Evolutionary conservation across 2,113 vertebrate species (phyloP), one percentile per base, ranked within the genome.

Genomic region (Thunnus thynnus): DNA sequence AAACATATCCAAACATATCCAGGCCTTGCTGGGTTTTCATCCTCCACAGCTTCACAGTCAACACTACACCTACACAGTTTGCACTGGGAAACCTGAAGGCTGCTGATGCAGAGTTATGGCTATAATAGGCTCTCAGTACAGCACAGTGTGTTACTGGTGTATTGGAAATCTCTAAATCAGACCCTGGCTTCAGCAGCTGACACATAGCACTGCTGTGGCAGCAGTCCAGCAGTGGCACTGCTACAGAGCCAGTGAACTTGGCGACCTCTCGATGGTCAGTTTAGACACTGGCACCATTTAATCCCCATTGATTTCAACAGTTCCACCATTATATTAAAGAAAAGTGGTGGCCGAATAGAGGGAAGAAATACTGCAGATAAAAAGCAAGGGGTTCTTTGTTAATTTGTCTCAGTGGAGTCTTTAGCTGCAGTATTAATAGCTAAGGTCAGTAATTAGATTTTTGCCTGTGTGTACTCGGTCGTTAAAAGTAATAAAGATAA

Each of bases 111-210:
- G 80, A 84, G n/a, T 27, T 62, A 25, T 52, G 86, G 68, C 68
- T 36, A 60, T 14, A 41, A 57, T 13, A 10, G 80, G 2, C 58
- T 69, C 62, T 52, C 61, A n/a, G 71, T 14, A 30, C 20, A 51
- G 72, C 72, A 46, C 71, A 16, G 62, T 46, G 82, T 62, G 72
- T 52, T 63, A 4, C 64, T 25, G 72, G 13, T 46, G n/a, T 73
- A 84, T 84, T 63, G 82, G 72, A 77, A 82, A 80, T 67, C 86
- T 70, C 20, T 90, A 86, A 84, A 88, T 84, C 83, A 72, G 63
- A 68, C 4, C n/a, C 61, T 2, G 27, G 67, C 79, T 50, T 67
- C 44, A 30, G 72, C 55, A 7, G 88, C 66, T 77, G 84, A 80
- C 78, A 55, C 65, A 1, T 0, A 32, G 62, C 25, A 1, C 72